Evolutionary conservation across 2,797 vertebrate genomes (phyloP), one percentile per base, ranked within the genome.

Genomic region (Strix occidentalis): DNA sequence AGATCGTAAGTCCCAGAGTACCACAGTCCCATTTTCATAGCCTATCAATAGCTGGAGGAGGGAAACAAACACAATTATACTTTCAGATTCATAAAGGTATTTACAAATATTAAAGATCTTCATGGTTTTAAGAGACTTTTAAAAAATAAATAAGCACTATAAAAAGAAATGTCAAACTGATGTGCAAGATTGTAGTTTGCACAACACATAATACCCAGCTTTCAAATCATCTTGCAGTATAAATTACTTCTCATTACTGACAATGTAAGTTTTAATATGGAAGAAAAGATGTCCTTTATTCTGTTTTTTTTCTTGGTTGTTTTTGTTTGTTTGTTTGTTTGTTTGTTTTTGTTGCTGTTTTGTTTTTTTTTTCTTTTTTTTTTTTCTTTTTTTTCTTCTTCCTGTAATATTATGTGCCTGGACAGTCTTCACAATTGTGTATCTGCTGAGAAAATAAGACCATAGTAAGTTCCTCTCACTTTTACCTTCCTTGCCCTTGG

Each of bases 21-120:
- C 99, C 2, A 99, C 98, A 21, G 99, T 99, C 66, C 99, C 99
- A 31, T 99, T 99, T 98, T 99, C 99, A 97, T 99, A 99, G 78
- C 99, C 99, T 96, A 99, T 98, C 87, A 99, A 98, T 58, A 99
- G 97, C 99, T 99, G 95, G 5, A 96, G 68, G 43, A 95, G 58
- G 97, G 81, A 84, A 84, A 54, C 60, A 89, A n/a, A 46, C 35
- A 88, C 23, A 70, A 46, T 86, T 89, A 94, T 15, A 85, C 58
- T 53, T 86, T 79, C 57, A 78, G 45, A 90, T 78, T 50, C 45
- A 79, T 37, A 96, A 56, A 89, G 78, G 43, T 43, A 87, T 85
- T 88, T 57, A 68, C 4, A 84, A 79, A 71, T 17, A 66, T 13
- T 79, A 24, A 94, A 87, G 11, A 71, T 92, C 43, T 31, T 83